Conservation (phyloP, 2,888 invertebrate species). For the Selenia dentaria region DNA sequence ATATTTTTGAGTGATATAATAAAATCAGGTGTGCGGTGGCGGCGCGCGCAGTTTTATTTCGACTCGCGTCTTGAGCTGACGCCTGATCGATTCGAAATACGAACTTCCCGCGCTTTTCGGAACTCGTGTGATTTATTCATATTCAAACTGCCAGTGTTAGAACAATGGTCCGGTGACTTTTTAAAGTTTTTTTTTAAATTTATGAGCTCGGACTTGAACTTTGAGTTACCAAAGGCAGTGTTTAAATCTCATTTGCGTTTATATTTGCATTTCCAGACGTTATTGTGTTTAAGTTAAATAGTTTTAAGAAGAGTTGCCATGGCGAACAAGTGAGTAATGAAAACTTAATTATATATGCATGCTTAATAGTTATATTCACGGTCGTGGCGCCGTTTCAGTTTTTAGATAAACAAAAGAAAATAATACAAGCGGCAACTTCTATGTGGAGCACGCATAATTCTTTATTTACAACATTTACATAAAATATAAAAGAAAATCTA, state of each 20-base stretch:
- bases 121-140: conserved; percentile 22
- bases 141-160: conserved; percentile 36
- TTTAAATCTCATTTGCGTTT: conserved; percentile 9
- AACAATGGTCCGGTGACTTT: conserved; percentile 45
- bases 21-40: conserved; percentile 34
- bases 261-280: conserved; percentile 43
- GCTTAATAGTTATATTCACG: conserved; percentile 15
- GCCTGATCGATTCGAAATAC: conserved; percentile 47
- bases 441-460: conserved; percentile 1
- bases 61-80: conserved; percentile 46
- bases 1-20: conserved; percentile 22
- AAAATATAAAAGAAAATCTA: too few species aligned
- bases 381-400: conserved; percentile 13
- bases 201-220: neutral
- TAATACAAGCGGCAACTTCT: conserved; percentile 2
- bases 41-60: conserved; percentile 47
- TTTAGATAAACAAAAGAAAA: conserved; percentile 6
- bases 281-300: conserved; percentile 38
- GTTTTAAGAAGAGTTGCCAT: conserved; percentile 47
- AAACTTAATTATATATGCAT: conserved; percentile 38
- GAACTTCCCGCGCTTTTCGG: conserved; percentile 51
- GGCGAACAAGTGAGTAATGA: conserved; percentile 54
- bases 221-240: neutral
- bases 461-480: too few species aligned
- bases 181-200: conserved; percentile 15